Evolutionary conservation across 2,888 invertebrate species (phyloP), one percentile per base, ranked within the genome.

Genomic region (Trissonchulus sp.): DNA sequence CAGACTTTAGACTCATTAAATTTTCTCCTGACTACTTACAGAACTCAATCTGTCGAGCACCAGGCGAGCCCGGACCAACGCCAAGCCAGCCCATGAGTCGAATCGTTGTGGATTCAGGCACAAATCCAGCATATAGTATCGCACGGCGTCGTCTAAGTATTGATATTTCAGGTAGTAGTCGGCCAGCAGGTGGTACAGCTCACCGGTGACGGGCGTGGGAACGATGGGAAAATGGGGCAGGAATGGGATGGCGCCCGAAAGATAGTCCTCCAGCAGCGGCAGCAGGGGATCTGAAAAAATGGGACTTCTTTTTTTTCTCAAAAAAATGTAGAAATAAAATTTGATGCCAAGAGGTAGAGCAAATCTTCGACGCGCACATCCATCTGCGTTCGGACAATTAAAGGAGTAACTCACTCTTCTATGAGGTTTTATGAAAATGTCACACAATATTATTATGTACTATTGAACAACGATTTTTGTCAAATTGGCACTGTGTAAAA

Each of bases 31-130:
- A 48, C 48, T 1, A 48, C 87, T 85, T 82, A 89, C 88, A 68
- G 91, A 92, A 84, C 91, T 93, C 1, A 96, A 86, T 84, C 90
- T 90, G 63, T 90, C 90, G 81, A 93, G 93, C 74, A 95, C 88
- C 81, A 90, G 89, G 76, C 91, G 84, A 79, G 85, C 86, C 68
- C 85, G 79, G 2, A 87, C 85, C 77, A 96, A 87, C 0, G 94
- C 93, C 84, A 95, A 89, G 74, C 92, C 91, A 0, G 94, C 94
- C 96, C 96, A 96, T 0, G 96, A 93, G 86, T 94, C 93, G 76
- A 94, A 89, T 73, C 95, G 88, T 74, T 88, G 87, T 0, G 90
- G 23, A 1, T 92, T 91, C 37, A 92, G 88, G 78, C 92, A 90
- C 34, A 96, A 87, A 86, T 97, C 96, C 80, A 91, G 87, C 75